Conservation (phyloP, 2,888 invertebrate species). For the Zygogramma bicolorata region DNA sequence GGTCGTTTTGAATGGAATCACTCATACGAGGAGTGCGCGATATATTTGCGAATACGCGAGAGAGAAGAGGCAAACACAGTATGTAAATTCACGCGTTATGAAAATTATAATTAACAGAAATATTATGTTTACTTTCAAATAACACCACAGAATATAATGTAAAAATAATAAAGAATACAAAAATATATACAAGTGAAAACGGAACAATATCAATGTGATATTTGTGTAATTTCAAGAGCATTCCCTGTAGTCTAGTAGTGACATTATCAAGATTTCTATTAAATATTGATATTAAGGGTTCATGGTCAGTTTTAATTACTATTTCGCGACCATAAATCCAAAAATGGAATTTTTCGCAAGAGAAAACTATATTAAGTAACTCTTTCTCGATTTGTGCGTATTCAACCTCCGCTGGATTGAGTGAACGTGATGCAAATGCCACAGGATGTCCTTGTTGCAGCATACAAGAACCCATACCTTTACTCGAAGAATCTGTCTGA, state of each 20-base stretch:
- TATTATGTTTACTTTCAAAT: too few species aligned
- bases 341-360: constrained; percentile 54
- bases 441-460: constrained; percentile 43
- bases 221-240: constrained; percentile 6
- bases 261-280: constrained; percentile 5
- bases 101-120: too few species aligned
- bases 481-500: constrained; percentile 38
- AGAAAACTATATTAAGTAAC: constrained; percentile 55
- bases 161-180: background rate
- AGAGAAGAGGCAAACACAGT: too few species aligned
- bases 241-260: background rate
- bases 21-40: too few species aligned
- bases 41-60: too few species aligned
- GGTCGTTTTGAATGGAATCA: too few species aligned
- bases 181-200: too few species aligned
- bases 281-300: constrained; percentile 44
- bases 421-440: constrained; percentile 38
- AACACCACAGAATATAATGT: too few species aligned
- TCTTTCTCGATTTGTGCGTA: constrained; percentile 61
- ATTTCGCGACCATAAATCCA: constrained; percentile 54
- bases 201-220: constrained; percentile 15
- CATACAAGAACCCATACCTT: constrained; percentile 37
- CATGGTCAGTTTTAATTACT: constrained; percentile 53
- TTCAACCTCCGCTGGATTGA: constrained; percentile 38
- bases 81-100: too few species aligned